Evolutionary conservation across 2,888 invertebrate genomes (phyloP).

Genomic region (Aromia moschata): DNA sequence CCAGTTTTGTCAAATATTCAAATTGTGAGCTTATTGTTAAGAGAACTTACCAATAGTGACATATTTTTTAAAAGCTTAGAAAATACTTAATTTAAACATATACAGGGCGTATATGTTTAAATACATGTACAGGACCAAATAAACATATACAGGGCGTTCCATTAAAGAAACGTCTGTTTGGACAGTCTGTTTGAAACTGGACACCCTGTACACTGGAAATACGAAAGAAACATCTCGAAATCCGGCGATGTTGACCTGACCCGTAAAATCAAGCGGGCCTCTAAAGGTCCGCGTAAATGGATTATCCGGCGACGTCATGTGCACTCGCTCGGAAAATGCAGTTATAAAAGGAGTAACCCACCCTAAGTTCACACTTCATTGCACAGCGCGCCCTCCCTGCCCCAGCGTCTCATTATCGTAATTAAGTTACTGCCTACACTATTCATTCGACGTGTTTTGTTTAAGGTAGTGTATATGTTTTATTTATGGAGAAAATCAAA

Average conservation of each 20-base stretch:
- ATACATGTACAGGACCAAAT: no score
- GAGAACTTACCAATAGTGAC: no score
- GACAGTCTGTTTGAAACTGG: no score
- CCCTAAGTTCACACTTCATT: constrained; percentile 56
- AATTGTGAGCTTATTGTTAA: no score
- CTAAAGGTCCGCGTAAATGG: constrained; percentile 61
- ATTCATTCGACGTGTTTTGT: constrained; percentile 41
- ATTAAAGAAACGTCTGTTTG: no score
- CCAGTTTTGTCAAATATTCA: no score
- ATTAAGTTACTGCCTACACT: constrained; percentile 54
- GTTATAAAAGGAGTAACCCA: constrained; percentile 53
- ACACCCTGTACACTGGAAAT: no score
- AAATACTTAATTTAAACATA: no score
- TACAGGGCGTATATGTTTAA: no score
- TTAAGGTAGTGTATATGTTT: constrained; percentile 11
- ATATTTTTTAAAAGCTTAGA: no score
- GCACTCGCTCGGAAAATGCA: constrained; percentile 61
- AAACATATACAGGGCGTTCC: no score
- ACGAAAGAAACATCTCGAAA: no score
- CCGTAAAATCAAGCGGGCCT: constrained; percentile 57
- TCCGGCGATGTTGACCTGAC: constrained; percentile 43
- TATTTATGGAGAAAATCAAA: constrained; percentile 13
- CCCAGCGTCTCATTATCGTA: constrained; percentile 57
- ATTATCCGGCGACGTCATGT: constrained; percentile 58
- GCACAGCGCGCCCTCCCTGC: constrained; percentile 45